Base-by-base conservation (phyloP, 2,113 vertebrate genomes). In the Chrysemys picta region DNA sequence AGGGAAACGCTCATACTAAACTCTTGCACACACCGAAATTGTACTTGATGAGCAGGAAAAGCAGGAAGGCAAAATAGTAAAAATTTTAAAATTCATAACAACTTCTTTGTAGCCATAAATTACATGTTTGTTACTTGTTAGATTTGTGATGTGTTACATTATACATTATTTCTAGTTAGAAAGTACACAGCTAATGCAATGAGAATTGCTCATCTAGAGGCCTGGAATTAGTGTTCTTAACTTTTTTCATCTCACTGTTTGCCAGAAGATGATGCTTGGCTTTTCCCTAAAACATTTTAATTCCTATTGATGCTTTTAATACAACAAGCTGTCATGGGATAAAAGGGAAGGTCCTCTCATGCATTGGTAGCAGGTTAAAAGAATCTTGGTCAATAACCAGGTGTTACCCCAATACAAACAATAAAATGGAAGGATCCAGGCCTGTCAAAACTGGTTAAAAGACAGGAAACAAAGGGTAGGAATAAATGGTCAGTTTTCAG, bases 21-120 rank as follows among this genome's bases (percentile, higher is more conserved):
- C 65, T 90, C 91, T 76, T 57, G 88, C 80, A 94, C 85, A 62
- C 91, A 89, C 65, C 90, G 89, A 83, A 94, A 95, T 93, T 57
- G 79, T 90, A 85, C 45, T 8, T 96, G 88, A 94, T 95, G 92
- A 59, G 82, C 88, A 90, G 88, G 95, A 97, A 85, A 97, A 96
- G 38, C 25, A 85, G 59, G 88, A 85, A 24, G 69, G 93, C 59
- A 93, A 91, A 94, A 92, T 29, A 82, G 93, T 93, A 87, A 76
- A 52, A 93, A 91, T 89, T 19, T 17, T 86, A 38, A 29, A 84
- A 84, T 95, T 96, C 65, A 80, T 22, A 87, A 56, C n/a, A 1
- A 1, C 29, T 93, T 93, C 86, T 92, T 93, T 92, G 75, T 62
- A 88, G 84, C 85, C 62, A n/a, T 87, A 62, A 93, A 12, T 90